Percentiles rank a stretch among this genome's conserved stretches.
These are phyloP conservation scores for Octodonta nipae DNA, from an alignment of 2,888 invertebrate genomes.

Conservation along the genomic window DNA sequence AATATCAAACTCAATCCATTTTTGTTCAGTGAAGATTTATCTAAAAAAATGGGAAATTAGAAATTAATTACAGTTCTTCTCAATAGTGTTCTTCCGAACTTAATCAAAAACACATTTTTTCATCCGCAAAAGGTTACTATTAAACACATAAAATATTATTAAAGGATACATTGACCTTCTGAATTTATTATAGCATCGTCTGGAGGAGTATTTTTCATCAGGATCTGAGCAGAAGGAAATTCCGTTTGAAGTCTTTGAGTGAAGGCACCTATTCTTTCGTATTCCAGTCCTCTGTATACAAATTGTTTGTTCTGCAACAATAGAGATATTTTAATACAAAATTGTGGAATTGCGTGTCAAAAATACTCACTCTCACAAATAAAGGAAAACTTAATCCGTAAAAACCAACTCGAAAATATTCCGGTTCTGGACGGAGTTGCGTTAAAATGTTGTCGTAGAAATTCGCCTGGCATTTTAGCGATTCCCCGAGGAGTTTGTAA, in stretches of 20 bases:
- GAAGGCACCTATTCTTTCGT: constrained; percentile 87
- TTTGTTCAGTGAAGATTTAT: too few species aligned
- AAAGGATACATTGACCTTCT: constrained; percentile 66
- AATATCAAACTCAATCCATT: too few species aligned
- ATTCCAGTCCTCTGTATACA: constrained; percentile 88
- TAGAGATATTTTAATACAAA: constrained; percentile 4
- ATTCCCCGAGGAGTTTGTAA: constrained; percentile 74
- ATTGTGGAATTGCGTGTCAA: neutral
- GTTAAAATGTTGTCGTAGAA: constrained; percentile 85
- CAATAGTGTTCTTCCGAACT: too few species aligned
- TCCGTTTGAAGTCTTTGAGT: constrained; percentile 85
- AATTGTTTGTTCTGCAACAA: constrained; percentile 74
- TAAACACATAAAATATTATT: neutral
- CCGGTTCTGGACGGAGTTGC: constrained; percentile 78
- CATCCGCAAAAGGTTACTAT: neutral
- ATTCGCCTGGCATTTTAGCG: constrained; percentile 72
- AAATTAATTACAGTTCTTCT: too few species aligned
- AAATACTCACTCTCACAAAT: constrained; percentile 77
- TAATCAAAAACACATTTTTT: too few species aligned
- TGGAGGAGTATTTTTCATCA: constrained; percentile 83
- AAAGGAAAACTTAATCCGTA: constrained; percentile 85
- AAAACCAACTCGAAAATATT: constrained; percentile 91
- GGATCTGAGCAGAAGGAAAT: constrained; percentile 85
- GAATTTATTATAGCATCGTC: constrained; percentile 76
- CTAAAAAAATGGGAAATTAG: too few species aligned